Evolutionary conservation across 2,888 invertebrate species (phyloP).

Genomic region (Sesia apiformis): DNA sequence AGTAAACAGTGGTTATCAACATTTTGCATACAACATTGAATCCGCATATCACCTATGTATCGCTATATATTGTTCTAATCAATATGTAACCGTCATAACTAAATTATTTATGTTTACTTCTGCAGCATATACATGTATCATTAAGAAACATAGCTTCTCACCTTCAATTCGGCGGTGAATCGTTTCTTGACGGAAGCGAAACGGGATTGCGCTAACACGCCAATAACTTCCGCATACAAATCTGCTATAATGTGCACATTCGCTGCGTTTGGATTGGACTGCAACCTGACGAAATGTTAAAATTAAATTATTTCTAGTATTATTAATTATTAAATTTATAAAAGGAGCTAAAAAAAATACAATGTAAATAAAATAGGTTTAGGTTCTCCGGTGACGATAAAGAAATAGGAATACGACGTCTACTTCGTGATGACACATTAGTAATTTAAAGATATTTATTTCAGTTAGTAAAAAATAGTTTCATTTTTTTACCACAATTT

Average conservation of each 20-base stretch:
- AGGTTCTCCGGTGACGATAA: no score
- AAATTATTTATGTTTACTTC: background rate
- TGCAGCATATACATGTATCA: background rate
- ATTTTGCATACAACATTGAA: no score
- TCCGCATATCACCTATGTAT: background rate
- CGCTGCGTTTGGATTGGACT: conserved; percentile 93
- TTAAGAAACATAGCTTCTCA: conserved; percentile 10
- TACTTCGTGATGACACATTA: no score
- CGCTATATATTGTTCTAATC: background rate
- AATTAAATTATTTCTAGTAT: background rate
- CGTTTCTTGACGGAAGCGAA: conserved; percentile 94
- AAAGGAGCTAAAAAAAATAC: no score
- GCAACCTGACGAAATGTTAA: conserved; percentile 76
- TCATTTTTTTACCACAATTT: no score
- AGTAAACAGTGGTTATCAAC: no score
- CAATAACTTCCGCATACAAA: conserved; percentile 98
- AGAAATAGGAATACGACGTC: no score
- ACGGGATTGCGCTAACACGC: conserved; percentile 94
- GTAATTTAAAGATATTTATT: no score
- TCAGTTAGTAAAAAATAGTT: no score
- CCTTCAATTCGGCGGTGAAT: conserved; percentile 94
- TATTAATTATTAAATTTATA: background rate
- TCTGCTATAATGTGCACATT: conserved; percentile 98
- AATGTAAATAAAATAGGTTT: no score
- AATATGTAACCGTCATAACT: background rate